Conservation (phyloP, 2,797 vertebrate species). For the Phrynocephalus vlangalii region DNA sequence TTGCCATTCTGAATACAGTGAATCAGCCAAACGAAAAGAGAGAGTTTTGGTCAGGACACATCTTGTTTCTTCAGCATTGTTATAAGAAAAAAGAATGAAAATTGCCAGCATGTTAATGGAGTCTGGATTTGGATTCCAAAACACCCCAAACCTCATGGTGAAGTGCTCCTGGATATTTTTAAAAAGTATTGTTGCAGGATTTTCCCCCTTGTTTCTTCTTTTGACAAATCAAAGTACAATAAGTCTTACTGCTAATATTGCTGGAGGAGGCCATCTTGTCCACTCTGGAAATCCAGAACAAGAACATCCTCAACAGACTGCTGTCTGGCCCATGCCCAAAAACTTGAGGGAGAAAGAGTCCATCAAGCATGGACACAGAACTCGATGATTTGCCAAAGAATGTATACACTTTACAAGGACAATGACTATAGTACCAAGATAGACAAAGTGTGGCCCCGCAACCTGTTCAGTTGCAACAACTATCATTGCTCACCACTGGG, state of each 20-base stretch:
- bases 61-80: neutral
- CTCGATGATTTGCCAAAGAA: slow-evolving; percentile 64
- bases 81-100: neutral
- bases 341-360: neutral
- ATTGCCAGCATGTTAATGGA: slow-evolving; percentile 7
- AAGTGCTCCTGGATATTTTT: neutral
- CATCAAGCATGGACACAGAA: neutral
- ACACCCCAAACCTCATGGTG: neutral
- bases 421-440: neutral
- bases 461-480: too few relatives aligned
- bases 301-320: neutral
- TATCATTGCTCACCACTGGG: too few relatives aligned
- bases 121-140: neutral
- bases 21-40: too few relatives aligned
- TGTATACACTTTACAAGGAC: slow-evolving; percentile 30
- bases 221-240: neutral
- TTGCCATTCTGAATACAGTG: too few relatives aligned
- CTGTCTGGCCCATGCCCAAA: neutral
- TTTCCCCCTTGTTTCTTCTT: neutral
- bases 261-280: neutral
- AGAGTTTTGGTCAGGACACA: too few relatives aligned
- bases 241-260: neutral
- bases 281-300: too few relatives aligned
- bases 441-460: too few relatives aligned
- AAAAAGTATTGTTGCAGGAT: neutral